Conservation (phyloP, 2,797 vertebrate species). For the Bradypus variegatus region DNA sequence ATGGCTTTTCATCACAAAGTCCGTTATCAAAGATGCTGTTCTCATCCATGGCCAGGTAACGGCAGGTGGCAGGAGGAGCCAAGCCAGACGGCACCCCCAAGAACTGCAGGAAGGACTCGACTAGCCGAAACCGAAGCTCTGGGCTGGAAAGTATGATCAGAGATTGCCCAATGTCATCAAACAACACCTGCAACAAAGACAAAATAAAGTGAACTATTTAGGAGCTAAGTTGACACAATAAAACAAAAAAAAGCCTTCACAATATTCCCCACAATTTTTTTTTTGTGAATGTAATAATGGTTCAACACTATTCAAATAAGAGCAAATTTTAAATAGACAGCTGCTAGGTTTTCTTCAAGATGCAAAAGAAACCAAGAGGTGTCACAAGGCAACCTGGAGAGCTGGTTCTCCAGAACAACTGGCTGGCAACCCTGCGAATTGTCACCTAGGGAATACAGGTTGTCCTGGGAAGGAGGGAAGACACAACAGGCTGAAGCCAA, state of each 20-base stretch:
- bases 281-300: background rate
- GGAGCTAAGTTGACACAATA: background rate
- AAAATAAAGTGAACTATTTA: fast-evolving
- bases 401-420: too few relatives aligned
- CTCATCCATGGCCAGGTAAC: constrained; percentile 83
- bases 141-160: constrained; percentile 81
- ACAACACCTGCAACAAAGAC: constrained; percentile 81
- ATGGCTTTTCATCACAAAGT: constrained; percentile 71
- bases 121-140: constrained; percentile 76
- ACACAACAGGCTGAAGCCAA: background rate
- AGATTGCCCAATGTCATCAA: constrained; percentile 91
- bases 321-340: background rate
- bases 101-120: constrained; percentile 87
- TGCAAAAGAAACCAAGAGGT: background rate
- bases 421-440: background rate
- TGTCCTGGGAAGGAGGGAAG: background rate
- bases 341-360: background rate
- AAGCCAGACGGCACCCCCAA: constrained; percentile 83
- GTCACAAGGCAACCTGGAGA: background rate
- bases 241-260: too few relatives aligned
- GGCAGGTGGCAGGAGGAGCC: constrained; percentile 68
- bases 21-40: constrained; percentile 75
- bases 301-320: background rate
- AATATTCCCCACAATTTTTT: background rate
- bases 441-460: too few relatives aligned